phyloP scores from a whole-genome alignment of 2,113 vertebrate species.

The Aptenodytes patagonicus region DNA sequence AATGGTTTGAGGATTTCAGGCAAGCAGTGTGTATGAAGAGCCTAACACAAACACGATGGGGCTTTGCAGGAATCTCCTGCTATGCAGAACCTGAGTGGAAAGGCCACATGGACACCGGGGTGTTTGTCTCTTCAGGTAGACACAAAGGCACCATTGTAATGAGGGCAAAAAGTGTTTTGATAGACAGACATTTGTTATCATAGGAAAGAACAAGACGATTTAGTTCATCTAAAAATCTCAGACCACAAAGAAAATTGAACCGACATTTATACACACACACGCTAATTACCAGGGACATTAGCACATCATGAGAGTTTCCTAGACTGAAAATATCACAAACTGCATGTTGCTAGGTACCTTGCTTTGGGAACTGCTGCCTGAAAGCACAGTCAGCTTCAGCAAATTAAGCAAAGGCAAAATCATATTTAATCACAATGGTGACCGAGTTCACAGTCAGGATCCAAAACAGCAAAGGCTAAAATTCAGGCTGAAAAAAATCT shows the following conservation, averaged over 20 bases:
- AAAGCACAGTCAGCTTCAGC: neutral
- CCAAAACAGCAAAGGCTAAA: neutral
- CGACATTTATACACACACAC: neutral
- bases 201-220: neutral
- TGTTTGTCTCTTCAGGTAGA: neutral
- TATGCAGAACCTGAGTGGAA: rapidly evolving
- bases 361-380: neutral
- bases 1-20: neutral
- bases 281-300: neutral
- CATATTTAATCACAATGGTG: neutral
- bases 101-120: neutral
- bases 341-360: neutral
- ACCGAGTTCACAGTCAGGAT: neutral
- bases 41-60: rapidly evolving
- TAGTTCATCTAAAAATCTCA: neutral
- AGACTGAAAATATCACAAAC: neutral
- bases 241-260: neutral
- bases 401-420: neutral
- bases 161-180: neutral
- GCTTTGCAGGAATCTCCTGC: neutral
- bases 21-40: rapidly evolving
- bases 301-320: neutral
- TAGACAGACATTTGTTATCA: neutral
- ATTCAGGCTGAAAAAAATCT: neutral
- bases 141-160: neutral